These are phyloP conservation scores for Trichogramma pretiosum DNA, from an alignment of 1,140 invertebrate species.

Conservation along the genomic window DNA sequence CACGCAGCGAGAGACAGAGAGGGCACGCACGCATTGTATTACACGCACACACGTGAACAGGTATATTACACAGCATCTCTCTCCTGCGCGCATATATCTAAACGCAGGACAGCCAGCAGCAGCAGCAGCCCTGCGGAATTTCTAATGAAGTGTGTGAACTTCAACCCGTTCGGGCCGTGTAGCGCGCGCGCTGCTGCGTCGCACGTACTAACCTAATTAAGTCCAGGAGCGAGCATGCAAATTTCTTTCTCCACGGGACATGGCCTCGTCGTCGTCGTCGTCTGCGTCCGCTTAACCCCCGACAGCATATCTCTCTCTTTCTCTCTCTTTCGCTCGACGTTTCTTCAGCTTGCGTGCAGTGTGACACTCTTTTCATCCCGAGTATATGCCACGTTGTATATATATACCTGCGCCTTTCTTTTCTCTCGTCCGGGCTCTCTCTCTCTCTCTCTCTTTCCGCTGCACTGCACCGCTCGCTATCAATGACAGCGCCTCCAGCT, in stretches of 20 bases:
- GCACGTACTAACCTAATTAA: conserved; percentile 34
- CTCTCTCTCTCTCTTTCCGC: neutral
- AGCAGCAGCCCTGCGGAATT: conserved; percentile 20
- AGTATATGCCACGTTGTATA: too few species aligned
- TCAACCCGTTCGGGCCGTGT: conserved; percentile 17
- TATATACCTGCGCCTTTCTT: neutral
- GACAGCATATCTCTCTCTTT: conserved; percentile 9
- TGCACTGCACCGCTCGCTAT: neutral
- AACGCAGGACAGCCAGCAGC: too few species aligned
- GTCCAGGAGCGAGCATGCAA: conserved; percentile 25
- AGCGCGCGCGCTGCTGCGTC: neutral
- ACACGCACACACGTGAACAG: conserved; percentile 1
- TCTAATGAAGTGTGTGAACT: conserved; percentile 28
- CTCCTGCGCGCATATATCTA: too few species aligned
- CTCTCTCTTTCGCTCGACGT: neutral
- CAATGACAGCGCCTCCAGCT: neutral
- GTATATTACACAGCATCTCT: too few species aligned
- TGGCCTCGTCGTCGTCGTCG: conserved; percentile 11
- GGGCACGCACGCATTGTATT: conserved; percentile 11
- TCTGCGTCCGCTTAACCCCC: too few species aligned
- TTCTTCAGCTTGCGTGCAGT: too few species aligned
- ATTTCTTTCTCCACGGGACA: conserved; percentile 25
- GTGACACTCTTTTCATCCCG: too few species aligned
- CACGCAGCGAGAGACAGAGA: conserved; percentile 2
- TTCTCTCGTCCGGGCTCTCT: too few species aligned